Base-by-base conservation (phyloP, 2,113 vertebrate species). In the Empidonax traillii region DNA sequence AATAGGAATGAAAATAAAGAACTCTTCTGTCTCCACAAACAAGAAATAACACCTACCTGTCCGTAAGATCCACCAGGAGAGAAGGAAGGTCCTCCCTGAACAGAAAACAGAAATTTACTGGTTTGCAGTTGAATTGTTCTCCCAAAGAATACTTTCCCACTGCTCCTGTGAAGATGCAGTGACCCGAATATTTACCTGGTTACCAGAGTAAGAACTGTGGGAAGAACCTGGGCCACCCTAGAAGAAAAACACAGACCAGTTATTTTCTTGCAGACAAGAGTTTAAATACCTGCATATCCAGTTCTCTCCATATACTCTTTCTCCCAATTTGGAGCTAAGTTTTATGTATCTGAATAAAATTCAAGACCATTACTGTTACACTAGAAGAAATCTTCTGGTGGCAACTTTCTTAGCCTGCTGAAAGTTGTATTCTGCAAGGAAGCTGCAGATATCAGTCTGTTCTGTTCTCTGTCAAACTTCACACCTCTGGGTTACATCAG, bases 171-270 rank as follows among this genome's bases (percentile, higher is more conserved):
- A 52, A 75, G 47, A 6, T 16, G 76, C 21, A 51, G 18, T 4
- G 49, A 41, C 3, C 44, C 33, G 33, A 87, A 46, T 78, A 43
- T 59, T 94, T 88, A 93, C 96, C 96, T 96, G 93, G 53, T 85
- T 85, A 8, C 71, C 85, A 0, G 82, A 92, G n/a, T 92, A 92
- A 39, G 90, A 82, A 43, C 74, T 18, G 16, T 96, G 44, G 18
- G 82, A 90, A 47, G 85, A 95, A 63, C 62, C 88, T 82, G 66
- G 88, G 35, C 66, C 74, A 0, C 56, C 88, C 96, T 96, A 53
- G 67, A 96, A 96, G 30, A 14, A 85, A 88, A 85, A 43, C 52
- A 67, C 14, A 91, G 39, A 74, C 1, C 25, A 67, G 35, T 2
- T 87, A 2, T 87, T 91, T 66, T 15, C 56, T 14, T 69, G 43